phyloP scores from a whole-genome alignment of 2,888 invertebrate genomes.

The Heliconius ethilla region DNA sequence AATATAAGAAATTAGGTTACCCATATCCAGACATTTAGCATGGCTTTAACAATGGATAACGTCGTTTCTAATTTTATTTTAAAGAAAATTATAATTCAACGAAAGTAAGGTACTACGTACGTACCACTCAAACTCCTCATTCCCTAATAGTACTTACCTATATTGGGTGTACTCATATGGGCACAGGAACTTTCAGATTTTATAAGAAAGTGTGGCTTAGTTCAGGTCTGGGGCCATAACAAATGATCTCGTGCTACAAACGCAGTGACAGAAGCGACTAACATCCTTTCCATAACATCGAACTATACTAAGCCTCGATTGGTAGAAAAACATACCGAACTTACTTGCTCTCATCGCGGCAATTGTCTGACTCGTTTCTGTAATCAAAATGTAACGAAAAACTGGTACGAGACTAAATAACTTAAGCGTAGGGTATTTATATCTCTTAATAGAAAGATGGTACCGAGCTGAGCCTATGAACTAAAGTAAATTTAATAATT shows the following conservation, averaged over 20 bases:
- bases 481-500: slow-evolving; percentile 4
- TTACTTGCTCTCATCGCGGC: slow-evolving; percentile 47
- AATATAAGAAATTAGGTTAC: too few relatives aligned
- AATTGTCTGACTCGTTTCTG: slow-evolving; percentile 47
- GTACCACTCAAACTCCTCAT: too few relatives aligned
- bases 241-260: slow-evolving; percentile 33
- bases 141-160: too few relatives aligned
- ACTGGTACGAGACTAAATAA: slow-evolving; percentile 46
- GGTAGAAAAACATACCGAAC: slow-evolving; percentile 44
- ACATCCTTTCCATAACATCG: slow-evolving; percentile 37
- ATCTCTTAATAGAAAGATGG: slow-evolving; percentile 21
- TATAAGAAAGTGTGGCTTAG: too few relatives aligned
- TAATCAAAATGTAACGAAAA: slow-evolving; percentile 47
- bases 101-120: too few relatives aligned
- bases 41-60: too few relatives aligned
- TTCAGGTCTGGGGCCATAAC: too few relatives aligned
- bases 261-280: slow-evolving; percentile 28
- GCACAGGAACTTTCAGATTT: too few relatives aligned
- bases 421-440: slow-evolving; percentile 17
- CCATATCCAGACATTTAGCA: too few relatives aligned
- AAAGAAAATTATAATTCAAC: too few relatives aligned
- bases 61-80: too few relatives aligned
- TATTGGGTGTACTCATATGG: too few relatives aligned
- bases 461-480: slow-evolving; percentile 23
- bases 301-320: slow-evolving; percentile 37